phyloP scores from a whole-genome alignment of 2,113 vertebrate species.

The Caranx melampygus region DNA sequence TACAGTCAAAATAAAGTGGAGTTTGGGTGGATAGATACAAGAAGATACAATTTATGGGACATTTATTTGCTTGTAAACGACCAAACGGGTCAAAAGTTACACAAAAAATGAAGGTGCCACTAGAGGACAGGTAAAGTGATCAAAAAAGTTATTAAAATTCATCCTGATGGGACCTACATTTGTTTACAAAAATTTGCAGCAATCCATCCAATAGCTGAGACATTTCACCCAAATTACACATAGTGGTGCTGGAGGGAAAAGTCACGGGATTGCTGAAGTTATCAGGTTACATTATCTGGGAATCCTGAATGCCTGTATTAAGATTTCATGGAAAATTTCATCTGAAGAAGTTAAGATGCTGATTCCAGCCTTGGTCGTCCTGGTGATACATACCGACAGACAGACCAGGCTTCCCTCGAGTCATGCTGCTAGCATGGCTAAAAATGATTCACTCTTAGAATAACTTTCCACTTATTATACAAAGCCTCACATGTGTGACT shows the following conservation, averaged over 20 bases:
- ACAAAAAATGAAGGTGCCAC: too few relatives aligned
- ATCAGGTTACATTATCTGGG: not conserved
- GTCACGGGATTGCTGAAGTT: not conserved
- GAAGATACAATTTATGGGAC: too few relatives aligned
- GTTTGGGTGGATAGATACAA: too few relatives aligned
- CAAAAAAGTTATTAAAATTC: not conserved
- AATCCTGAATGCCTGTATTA: not conserved
- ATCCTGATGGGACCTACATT: not conserved
- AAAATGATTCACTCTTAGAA: slow-evolving; percentile 11
- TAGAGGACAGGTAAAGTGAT: too few relatives aligned
- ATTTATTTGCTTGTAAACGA: too few relatives aligned
- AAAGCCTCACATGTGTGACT: not conserved
- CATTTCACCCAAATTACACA: not conserved
- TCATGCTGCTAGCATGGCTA: not conserved
- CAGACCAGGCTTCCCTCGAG: not conserved
- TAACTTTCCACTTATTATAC: not conserved
- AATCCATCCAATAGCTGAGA: not conserved
- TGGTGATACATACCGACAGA: not conserved
- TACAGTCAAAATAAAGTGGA: not conserved
- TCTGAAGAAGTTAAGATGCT: not conserved
- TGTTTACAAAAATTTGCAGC: not conserved
- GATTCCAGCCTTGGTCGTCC: not conserved
- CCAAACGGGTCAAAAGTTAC: too few relatives aligned
- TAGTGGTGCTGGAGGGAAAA: not conserved
- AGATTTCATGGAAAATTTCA: not conserved